A percentile compares a stretch with the other conserved stretches of the same genome.
These are phyloP conservation scores for Alces alces DNA, from an alignment of 2,113 vertebrate species.

Conservation along the genomic window DNA sequence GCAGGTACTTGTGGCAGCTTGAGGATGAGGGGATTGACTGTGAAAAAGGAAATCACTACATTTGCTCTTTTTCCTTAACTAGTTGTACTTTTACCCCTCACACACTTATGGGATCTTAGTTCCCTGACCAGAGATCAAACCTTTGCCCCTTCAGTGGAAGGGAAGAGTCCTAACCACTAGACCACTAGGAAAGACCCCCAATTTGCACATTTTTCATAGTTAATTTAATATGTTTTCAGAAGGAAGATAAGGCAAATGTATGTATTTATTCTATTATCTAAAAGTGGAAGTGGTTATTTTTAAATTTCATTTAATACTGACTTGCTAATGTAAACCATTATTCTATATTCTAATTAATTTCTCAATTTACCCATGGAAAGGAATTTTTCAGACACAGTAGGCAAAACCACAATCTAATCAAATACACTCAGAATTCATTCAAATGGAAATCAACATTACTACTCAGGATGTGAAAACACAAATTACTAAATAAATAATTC, in stretches of 20 bases:
- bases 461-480: not conserved
- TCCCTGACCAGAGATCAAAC: not conserved
- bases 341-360: not conserved
- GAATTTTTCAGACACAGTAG: not conserved
- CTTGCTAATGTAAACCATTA: not conserved
- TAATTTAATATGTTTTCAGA: not conserved
- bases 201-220: not conserved
- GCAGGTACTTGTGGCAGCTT: not conserved
- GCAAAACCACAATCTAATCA: not conserved
- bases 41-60: not conserved
- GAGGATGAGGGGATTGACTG: accelerated
- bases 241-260: not conserved
- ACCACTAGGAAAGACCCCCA: not conserved
- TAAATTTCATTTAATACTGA: not conserved
- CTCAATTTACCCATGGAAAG: not conserved
- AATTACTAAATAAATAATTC: not conserved
- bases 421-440: not conserved
- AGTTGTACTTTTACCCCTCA: not conserved
- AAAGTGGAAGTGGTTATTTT: not conserved
- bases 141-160: not conserved
- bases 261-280: not conserved
- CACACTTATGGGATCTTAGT: not conserved
- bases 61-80: not conserved
- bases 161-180: not conserved
- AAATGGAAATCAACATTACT: not conserved